Percentiles rank a stretch among this genome's conserved stretches.
These are phyloP conservation scores for Donacobius atricapilla DNA, from an alignment of 2,113 vertebrate species.

Conservation along the genomic window DNA sequence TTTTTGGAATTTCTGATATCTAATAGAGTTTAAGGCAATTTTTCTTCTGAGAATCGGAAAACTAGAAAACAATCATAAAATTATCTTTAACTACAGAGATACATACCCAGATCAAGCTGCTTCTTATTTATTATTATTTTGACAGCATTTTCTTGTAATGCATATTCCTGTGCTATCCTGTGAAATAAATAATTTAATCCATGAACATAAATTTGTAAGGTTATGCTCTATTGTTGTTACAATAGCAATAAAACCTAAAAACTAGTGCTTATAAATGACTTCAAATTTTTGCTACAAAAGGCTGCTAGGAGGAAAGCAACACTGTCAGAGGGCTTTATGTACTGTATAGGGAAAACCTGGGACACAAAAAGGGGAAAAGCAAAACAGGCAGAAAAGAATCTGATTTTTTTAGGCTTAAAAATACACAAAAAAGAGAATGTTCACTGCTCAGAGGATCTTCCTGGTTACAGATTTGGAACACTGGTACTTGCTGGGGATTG, in stretches of 20 bases:
- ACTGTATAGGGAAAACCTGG: not conserved
- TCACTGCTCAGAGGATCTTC: not conserved
- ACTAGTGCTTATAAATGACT: not conserved
- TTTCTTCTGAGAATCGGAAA: not conserved
- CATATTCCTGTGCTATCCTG: constrained; percentile 78
- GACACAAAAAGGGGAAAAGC: not conserved
- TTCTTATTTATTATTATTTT: constrained; percentile 83
- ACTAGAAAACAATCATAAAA: not conserved
- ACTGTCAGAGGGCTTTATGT: not conserved
- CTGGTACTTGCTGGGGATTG: not conserved
- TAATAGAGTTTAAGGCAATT: not conserved
- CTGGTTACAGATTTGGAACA: not conserved
- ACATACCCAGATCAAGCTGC: constrained; percentile 78
- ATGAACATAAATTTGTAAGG: not conserved
- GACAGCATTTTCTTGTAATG: constrained; percentile 76
- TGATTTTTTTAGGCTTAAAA: not conserved
- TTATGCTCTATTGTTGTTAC: not conserved
- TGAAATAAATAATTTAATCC: constrained; percentile 36
- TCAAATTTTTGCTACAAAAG: not conserved
- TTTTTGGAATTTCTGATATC: not conserved
- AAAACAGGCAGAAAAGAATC: not conserved
- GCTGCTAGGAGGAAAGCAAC: not conserved
- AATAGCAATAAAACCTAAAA: not conserved
- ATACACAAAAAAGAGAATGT: not conserved
- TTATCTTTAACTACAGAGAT: not conserved